Evolutionary conservation across 2,797 vertebrate species (phyloP).

Genomic region (Hybognathus amarus): DNA sequence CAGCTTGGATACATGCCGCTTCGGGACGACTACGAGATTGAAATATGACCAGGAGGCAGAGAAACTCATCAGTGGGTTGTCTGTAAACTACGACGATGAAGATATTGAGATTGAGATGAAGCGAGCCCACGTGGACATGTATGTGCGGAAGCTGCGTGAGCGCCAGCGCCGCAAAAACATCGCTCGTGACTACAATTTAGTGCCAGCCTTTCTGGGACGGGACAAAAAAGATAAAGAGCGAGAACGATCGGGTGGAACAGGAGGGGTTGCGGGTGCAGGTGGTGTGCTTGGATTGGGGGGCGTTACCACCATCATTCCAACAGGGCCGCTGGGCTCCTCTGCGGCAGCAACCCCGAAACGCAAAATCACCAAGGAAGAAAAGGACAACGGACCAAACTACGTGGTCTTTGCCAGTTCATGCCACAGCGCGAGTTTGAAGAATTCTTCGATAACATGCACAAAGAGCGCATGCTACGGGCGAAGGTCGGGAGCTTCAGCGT

Average conservation of each 20-base stretch:
- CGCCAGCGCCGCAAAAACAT: constrained; percentile 95
- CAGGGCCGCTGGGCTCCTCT: constrained; percentile 44
- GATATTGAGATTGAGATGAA: constrained; percentile 97
- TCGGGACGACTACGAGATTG: constrained; percentile 96
- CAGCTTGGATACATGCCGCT: constrained; percentile 98
- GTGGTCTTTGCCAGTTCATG: constrained; percentile 96
- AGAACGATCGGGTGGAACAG: constrained; percentile 70
- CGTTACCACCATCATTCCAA: constrained; percentile 61
- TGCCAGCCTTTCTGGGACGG: constrained; percentile 89
- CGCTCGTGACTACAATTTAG: constrained; percentile 92
- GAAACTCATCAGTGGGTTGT: constrained; percentile 94
- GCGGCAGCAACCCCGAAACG: constrained; percentile 76
- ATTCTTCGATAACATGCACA: constrained; percentile 96
- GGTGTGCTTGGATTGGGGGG: constrained; percentile 43
- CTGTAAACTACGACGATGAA: constrained; percentile 96
- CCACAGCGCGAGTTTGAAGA: constrained; percentile 94
- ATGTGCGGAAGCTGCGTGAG: constrained; percentile 92
- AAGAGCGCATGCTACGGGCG: constrained; percentile 88
- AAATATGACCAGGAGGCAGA: constrained; percentile 96
- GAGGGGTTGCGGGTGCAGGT: constrained; percentile 49
- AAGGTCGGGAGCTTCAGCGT: constrained; percentile 96
- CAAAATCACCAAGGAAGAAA: constrained; percentile 95
- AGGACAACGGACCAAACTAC: constrained; percentile 88
- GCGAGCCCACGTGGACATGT: constrained; percentile 97
- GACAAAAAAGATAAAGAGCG: constrained; percentile 92